Base-by-base conservation (phyloP, 2,113 vertebrate species). In the Ifrita kowaldi region DNA sequence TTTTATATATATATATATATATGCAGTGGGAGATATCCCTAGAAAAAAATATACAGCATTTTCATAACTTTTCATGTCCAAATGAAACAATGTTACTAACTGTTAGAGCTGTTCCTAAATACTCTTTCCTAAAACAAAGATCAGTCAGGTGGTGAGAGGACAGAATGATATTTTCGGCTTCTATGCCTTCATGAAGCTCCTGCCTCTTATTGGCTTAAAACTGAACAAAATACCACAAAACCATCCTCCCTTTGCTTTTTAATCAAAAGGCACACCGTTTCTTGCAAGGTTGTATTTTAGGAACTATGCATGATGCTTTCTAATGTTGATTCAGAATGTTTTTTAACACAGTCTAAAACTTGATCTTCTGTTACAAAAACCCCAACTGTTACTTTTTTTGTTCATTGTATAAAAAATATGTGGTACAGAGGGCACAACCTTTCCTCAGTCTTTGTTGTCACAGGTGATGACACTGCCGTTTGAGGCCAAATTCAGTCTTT, bases 141-240 rank as follows among this genome's bases (percentile, higher is more conserved):
- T 95, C 47, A 86, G 56, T 77, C 75, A 94, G 47, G 62, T 84
- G 76, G 65, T 75, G 73, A 91, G 52, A 90, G 55, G 78, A 55
- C 13, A 33, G 44, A 87, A 65, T 3, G 1, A 1, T 63, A 30
- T 53, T 96, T 95, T 85, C 20, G 1, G 64, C n/a, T 96, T 95
- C 85, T 89, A 78, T 71, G 49, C 67, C 78, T 95, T 95, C 86
- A 65, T 84, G 77, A 97, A 97, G 42, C 17, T 95, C 14, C 20
- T 91, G 53, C 14, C 13, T 90, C 85, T 97, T 95, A 82, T 33
- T 93, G 84, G 63, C 23, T 96, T 96, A 95, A 84, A 97, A 77
- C 78, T 92, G 93, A 96, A 89, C 86, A 71, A 86, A 97, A 93
- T 87, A 94, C 39, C 78, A 81, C 79, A 93, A 96, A 97, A 89